These are phyloP conservation scores for Macrotrachela quadricornifera DNA, from an alignment of 1,140 invertebrate species.

Conservation along the genomic window DNA sequence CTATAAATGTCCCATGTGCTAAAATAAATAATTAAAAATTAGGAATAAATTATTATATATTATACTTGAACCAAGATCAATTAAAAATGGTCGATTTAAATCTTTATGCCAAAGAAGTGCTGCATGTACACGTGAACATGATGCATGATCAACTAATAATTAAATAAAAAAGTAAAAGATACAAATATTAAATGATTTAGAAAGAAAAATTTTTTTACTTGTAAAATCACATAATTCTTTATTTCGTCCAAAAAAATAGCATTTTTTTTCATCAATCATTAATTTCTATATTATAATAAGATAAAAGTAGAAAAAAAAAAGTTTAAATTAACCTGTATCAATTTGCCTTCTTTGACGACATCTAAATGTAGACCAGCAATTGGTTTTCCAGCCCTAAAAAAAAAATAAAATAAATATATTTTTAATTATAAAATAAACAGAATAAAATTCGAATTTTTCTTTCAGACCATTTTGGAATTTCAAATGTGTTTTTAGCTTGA, in stretches of 20 bases:
- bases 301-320: too few species aligned
- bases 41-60: conserved; percentile 33
- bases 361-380: conserved; percentile 86
- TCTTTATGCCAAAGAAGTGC: conserved; percentile 91
- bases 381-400: conserved; percentile 57
- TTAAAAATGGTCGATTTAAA: conserved; percentile 74
- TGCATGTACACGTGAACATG: conserved; percentile 85
- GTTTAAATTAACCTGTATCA: conserved; percentile 52
- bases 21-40: not conserved
- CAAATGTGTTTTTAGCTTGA: not conserved
- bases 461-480: not conserved
- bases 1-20: conserved; percentile 93
- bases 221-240: conserved; percentile 90
- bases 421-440: too few species aligned
- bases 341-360: conserved; percentile 81
- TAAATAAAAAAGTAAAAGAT: too few species aligned
- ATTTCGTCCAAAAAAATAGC: conserved; percentile 92
- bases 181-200: too few species aligned
- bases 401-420: too few species aligned
- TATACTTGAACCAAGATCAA: conserved; percentile 87
- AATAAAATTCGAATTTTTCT: too few species aligned
- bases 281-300: conserved; percentile 51
- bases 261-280: conserved; percentile 96
- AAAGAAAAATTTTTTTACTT: conserved; percentile 20
- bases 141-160: conserved; percentile 60